Conservation (phyloP, 2,888 invertebrate genomes). For the Panopea generosa region DNA sequence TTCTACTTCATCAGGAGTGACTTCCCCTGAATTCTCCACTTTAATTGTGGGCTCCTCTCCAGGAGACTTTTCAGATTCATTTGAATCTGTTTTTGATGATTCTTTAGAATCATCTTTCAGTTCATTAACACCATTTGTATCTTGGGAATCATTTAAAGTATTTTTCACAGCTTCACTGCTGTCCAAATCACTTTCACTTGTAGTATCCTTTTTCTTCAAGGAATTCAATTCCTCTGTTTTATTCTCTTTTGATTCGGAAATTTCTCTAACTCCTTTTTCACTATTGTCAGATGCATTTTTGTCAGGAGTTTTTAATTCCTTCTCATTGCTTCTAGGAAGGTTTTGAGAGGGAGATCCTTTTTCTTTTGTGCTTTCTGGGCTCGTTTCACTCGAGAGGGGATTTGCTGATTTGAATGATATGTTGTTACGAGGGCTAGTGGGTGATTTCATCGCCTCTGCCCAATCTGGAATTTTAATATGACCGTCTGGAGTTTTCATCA, state of each 20-base stretch:
- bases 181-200: neutral
- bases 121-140: conserved; percentile 21
- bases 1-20: neutral
- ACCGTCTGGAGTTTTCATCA: conserved; percentile 72
- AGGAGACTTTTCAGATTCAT: conserved; percentile 40
- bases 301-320: conserved; percentile 39
- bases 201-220: conserved; percentile 1
- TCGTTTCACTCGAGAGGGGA: conserved; percentile 41
- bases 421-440: conserved; percentile 43
- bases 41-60: conserved; percentile 23
- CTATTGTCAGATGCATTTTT: conserved; percentile 15
- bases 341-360: conserved; percentile 21
- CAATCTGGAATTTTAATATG: conserved; percentile 72
- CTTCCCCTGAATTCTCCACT: conserved; percentile 11
- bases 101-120: conserved; percentile 12
- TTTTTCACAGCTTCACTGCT: neutral
- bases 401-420: conserved; percentile 53
- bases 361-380: conserved; percentile 39
- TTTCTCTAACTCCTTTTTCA: conserved; percentile 16
- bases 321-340: conserved; percentile 42
- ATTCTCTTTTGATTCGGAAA: conserved; percentile 22
- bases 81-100: conserved; percentile 29
- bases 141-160: neutral
- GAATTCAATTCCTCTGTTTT: conserved; percentile 9
- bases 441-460: conserved; percentile 68